Percentiles rank a stretch among this genome's conserved stretches.
phyloP scores from a whole-genome alignment of 2,113 vertebrate species.

The Mus pahari region DNA sequence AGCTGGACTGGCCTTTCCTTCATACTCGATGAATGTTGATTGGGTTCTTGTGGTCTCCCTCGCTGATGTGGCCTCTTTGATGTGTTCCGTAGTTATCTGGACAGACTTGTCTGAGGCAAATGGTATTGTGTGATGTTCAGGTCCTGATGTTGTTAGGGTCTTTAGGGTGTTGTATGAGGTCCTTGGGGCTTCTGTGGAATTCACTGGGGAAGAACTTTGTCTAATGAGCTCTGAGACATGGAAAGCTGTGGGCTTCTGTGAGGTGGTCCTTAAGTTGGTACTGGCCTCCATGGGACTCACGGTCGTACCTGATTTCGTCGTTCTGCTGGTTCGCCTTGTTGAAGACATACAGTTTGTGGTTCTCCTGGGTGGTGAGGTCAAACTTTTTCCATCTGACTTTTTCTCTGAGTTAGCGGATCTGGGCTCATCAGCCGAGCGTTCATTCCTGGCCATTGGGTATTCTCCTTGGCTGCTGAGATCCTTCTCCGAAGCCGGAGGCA shows the following conservation, averaged over 20 bases:
- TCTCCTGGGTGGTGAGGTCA: not conserved
- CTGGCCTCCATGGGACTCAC: accelerated
- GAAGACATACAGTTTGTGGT: constrained; percentile 11
- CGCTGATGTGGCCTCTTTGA: not conserved
- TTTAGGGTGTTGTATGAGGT: not conserved
- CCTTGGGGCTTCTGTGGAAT: not conserved
- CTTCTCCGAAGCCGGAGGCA: not conserved
- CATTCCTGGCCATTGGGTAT: not conserved
- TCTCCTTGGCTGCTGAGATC: not conserved
- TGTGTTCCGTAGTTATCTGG: not conserved
- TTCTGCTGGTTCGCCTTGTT: not conserved
- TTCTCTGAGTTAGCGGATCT: not conserved
- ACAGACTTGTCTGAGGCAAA: not conserved
- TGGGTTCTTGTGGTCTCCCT: too few relatives aligned
- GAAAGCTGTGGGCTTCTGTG: not conserved
- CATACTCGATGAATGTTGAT: accelerated
- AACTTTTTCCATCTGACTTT: accelerated
- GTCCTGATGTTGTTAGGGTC: not conserved
- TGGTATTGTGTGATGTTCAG: not conserved
- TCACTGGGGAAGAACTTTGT: not conserved
- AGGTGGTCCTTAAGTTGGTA: not conserved
- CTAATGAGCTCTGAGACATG: not conserved
- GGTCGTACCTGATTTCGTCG: not conserved
- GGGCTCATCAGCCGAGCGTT: accelerated
- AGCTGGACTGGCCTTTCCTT: accelerated